Percentiles rank a stretch among this genome's conserved stretches.
phyloP scores from a whole-genome alignment of 2,888 invertebrate genomes.

The Ochropacha duplaris region DNA sequence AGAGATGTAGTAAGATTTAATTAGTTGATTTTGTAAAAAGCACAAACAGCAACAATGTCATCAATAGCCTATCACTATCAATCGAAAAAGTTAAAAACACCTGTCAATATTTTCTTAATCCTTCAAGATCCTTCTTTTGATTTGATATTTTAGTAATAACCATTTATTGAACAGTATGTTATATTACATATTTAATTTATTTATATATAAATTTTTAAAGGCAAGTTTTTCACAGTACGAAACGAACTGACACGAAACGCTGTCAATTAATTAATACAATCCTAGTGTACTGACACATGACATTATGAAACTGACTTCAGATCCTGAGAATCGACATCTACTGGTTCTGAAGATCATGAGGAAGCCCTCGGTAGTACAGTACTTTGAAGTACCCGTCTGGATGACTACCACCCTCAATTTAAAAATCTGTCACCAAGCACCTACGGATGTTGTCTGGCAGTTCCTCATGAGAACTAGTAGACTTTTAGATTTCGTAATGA shows the following conservation, averaged over 20 bases:
- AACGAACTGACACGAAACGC: constrained; percentile 26
- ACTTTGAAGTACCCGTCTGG: too few relatives aligned
- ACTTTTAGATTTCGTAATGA: too few relatives aligned
- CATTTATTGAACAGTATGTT: constrained; percentile 28
- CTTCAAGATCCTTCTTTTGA: constrained; percentile 7
- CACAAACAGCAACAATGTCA: too few relatives aligned
- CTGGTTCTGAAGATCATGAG: too few relatives aligned
- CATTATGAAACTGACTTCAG: neutral
- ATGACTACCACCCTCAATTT: too few relatives aligned
- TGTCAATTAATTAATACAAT: neutral
- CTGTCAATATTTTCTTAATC: constrained; percentile 6
- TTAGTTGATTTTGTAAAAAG: too few relatives aligned
- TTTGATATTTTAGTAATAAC: constrained; percentile 24
- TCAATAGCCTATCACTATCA: neutral
- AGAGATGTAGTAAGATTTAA: too few relatives aligned
- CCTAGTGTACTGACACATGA: neutral
- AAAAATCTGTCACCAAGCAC: too few relatives aligned
- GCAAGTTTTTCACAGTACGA: constrained; percentile 37
- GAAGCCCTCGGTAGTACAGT: too few relatives aligned
- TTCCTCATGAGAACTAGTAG: too few relatives aligned
- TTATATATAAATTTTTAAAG: constrained; percentile 27
- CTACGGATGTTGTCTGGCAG: too few relatives aligned
- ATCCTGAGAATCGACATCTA: neutral
- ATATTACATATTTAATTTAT: constrained; percentile 23
- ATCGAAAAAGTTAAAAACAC: neutral